Conservation (phyloP, 1,140 invertebrate species). For the Aplysia californica region DNA sequence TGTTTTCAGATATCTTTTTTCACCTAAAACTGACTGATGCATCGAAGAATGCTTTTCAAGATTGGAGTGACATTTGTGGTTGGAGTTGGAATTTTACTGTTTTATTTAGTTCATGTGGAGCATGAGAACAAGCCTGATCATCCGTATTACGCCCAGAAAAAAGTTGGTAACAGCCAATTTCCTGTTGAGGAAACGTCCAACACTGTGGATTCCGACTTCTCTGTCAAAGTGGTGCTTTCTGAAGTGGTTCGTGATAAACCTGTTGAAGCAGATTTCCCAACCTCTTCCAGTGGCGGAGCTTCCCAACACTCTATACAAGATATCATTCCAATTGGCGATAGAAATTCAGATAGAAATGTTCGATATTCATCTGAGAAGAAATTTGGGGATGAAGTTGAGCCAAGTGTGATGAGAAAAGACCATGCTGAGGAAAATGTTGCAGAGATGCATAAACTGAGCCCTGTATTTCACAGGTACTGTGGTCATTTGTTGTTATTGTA, state of each 20-base stretch:
- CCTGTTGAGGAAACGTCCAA: background rate
- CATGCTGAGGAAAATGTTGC: no score
- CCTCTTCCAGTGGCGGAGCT: background rate
- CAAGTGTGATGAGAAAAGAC: no score
- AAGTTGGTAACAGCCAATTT: background rate
- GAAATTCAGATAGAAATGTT: no score
- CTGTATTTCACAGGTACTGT: no score
- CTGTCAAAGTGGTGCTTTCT: no score
- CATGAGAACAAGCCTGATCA: background rate
- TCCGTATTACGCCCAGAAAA: background rate
- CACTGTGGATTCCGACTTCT: no score
- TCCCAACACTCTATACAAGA: background rate
- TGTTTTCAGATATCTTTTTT: constrained; percentile 1
- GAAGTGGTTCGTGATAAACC: no score
- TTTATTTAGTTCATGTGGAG: constrained; percentile 37
- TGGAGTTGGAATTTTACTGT: constrained; percentile 41
- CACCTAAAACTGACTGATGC: constrained; percentile 7
- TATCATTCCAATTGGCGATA: no score
- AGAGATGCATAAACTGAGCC: no score
- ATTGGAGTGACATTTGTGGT: constrained; percentile 46
- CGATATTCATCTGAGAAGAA: no score
- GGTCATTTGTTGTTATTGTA: no score
- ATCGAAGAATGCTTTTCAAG: constrained; percentile 46
- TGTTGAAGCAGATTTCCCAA: background rate
- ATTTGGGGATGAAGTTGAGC: no score